A percentile compares a stretch with the other conserved stretches of the same genome.
These are phyloP conservation scores for Myocastor coypus DNA, from an alignment of 2,113 vertebrate genomes.

Conservation along the genomic window DNA sequence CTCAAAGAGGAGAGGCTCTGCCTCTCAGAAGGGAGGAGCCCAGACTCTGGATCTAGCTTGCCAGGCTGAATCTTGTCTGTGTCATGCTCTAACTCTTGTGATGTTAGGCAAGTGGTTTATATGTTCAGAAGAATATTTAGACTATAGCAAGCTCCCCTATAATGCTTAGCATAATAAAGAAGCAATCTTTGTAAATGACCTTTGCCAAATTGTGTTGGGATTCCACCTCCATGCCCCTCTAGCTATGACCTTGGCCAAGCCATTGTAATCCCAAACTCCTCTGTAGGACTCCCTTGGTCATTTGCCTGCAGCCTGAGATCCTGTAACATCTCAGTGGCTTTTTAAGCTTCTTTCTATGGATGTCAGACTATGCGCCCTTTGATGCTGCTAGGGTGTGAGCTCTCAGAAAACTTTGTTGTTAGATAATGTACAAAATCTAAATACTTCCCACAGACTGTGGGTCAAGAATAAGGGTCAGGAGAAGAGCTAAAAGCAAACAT, in stretches of 20 bases:
- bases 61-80: not conserved
- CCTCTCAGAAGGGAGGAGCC: not conserved
- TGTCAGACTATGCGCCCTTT: not conserved
- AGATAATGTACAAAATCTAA: not conserved
- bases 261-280: not conserved
- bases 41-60: not conserved
- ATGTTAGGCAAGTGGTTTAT: not conserved
- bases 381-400: not conserved
- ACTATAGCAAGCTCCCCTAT: not conserved
- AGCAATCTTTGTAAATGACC: not conserved
- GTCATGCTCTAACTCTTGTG: not conserved
- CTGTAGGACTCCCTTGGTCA: not conserved
- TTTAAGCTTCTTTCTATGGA: not conserved
- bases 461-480: not conserved
- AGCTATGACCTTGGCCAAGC: not conserved
- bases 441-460: not conserved
- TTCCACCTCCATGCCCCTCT: not conserved
- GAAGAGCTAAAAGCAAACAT: not conserved
- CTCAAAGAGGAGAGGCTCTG: not conserved
- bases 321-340: not conserved
- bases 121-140: not conserved
- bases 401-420: not conserved
- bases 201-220: not conserved
- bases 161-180: not conserved
- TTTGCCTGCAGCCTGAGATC: not conserved